These are phyloP conservation scores for Gymnorhina tibicen DNA, from an alignment of 2,113 vertebrate species.

Conservation along the genomic window DNA sequence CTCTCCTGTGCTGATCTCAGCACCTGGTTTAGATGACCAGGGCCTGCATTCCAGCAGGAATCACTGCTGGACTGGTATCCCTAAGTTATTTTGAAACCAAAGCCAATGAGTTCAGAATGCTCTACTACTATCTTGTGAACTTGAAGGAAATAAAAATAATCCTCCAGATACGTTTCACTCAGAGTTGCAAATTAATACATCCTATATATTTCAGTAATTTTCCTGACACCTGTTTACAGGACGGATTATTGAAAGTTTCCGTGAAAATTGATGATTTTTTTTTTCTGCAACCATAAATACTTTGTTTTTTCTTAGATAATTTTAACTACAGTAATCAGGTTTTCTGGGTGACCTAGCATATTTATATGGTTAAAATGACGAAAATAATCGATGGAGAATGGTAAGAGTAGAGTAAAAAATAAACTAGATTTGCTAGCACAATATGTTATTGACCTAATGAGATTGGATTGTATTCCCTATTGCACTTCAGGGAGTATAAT, in stretches of 20 bases:
- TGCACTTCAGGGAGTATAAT: constrained; percentile 48
- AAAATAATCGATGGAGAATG: constrained; percentile 61
- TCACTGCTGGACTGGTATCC: background rate
- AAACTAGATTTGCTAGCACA: constrained; percentile 53
- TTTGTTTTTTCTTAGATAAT: constrained; percentile 41
- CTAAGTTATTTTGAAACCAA: background rate
- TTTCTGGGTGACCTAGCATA: constrained; percentile 42
- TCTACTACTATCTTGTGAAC: background rate
- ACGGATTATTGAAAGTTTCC: background rate
- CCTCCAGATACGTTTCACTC: background rate
- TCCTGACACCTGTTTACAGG: background rate
- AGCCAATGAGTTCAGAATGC: background rate
- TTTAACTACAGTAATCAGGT: constrained; percentile 60
- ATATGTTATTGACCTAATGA: constrained; percentile 49
- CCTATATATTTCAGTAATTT: background rate
- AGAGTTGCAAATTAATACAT: background rate
- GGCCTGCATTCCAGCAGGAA: background rate
- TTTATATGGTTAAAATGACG: constrained; percentile 43
- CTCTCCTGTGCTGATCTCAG: background rate
- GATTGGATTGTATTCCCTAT: constrained; percentile 53
- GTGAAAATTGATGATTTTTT: background rate
- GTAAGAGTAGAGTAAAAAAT: constrained; percentile 37
- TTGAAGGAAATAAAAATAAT: background rate
- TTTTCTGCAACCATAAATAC: background rate
- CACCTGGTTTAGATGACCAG: background rate